phyloP scores from a whole-genome alignment of 2,113 vertebrate species.

The Prolemur simus region DNA sequence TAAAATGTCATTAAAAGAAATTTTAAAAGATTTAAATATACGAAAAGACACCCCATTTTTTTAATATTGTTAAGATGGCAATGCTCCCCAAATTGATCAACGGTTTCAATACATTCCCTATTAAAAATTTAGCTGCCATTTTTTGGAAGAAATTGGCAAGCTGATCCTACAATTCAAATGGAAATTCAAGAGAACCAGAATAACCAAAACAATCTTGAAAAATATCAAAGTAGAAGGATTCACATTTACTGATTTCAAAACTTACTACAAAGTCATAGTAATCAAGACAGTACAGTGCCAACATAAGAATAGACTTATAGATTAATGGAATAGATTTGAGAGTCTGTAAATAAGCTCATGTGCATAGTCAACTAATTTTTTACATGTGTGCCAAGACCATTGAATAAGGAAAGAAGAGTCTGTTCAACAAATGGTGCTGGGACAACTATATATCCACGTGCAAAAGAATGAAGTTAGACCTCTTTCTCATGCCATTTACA shows the following conservation, averaged over 20 bases:
- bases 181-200: slow-evolving; percentile 11
- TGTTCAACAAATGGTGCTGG: slow-evolving; percentile 3
- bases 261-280: not conserved
- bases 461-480: not conserved
- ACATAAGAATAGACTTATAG: not conserved
- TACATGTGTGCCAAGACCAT: not conserved
- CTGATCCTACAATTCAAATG: not conserved
- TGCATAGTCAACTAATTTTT: not conserved
- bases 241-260: not conserved
- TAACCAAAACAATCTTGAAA: not conserved
- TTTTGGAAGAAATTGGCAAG: not conserved
- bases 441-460: not conserved
- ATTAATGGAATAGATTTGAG: not conserved
- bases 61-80: not conserved
- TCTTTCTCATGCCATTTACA: not conserved
- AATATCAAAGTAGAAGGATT: not conserved
- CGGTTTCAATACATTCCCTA: not conserved
- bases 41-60: not conserved
- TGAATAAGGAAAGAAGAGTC: not conserved
- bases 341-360: not conserved
- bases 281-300: not conserved
- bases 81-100: not conserved
- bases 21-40: not conserved
- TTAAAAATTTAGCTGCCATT: not conserved
- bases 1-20: not conserved